Evolutionary conservation across 1,140 invertebrate genomes (phyloP).

Genomic region (Musca domestica): DNA sequence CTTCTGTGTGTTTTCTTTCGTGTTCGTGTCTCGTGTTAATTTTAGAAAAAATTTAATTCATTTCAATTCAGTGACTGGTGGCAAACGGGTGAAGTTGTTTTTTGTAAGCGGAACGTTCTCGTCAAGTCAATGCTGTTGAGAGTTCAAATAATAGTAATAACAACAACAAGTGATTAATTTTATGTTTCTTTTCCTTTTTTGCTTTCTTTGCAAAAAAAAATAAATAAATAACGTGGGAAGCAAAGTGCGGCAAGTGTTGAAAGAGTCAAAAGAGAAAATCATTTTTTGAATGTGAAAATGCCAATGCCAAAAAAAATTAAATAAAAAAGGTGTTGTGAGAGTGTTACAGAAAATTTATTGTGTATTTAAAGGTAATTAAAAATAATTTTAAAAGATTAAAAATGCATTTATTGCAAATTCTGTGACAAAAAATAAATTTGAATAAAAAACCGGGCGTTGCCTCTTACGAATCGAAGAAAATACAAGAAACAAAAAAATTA

Average conservation of each 20-base stretch:
- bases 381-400: not conserved
- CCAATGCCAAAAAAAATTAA: not conserved
- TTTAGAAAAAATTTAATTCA: slow-evolving; percentile 42
- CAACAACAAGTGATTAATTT: not conserved
- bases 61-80: slow-evolving; percentile 46
- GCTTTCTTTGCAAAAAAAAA: not conserved
- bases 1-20: not conserved
- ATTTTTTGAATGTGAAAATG: not conserved
- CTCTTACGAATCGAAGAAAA: not conserved
- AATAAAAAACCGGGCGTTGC: slow-evolving; percentile 15
- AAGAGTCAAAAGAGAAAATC: not conserved
- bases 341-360: not conserved
- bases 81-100: slow-evolving; percentile 29
- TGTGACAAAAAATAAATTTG: not conserved
- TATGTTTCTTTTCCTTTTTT: not conserved
- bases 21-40: slow-evolving; percentile 27
- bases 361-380: not conserved
- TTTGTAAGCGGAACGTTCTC: slow-evolving; percentile 5
- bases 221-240: slow-evolving; percentile 11
- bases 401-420: not conserved
- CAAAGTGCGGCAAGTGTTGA: not conserved
- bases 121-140: not conserved
- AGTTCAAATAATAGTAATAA: not conserved
- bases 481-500: not conserved
- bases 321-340: slow-evolving; percentile 7